Percentiles rank a stretch among this genome's conserved stretches.
Evolutionary conservation across 2,888 invertebrate species (phyloP).

Genomic region (Hydriomena furcata): DNA sequence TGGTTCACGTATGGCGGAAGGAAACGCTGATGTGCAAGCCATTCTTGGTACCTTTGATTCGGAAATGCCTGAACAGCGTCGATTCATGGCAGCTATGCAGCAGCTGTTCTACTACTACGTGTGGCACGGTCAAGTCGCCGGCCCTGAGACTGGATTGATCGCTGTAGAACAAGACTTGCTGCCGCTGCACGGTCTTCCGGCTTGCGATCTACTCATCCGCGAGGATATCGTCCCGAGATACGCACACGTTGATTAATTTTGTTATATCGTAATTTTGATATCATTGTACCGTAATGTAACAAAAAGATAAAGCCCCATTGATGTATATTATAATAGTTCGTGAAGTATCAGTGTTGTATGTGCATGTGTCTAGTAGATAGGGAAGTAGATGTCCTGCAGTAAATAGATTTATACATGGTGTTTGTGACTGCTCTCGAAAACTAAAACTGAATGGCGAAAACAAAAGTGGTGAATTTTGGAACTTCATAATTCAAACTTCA

Average conservation of each 20-base stretch:
- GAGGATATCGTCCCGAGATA: slow-evolving; percentile 89
- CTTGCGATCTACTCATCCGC: slow-evolving; percentile 90
- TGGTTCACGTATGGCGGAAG: slow-evolving; percentile 64
- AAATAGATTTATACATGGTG: slow-evolving; percentile 3
- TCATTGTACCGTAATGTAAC: slow-evolving; percentile 11
- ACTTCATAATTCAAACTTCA: too few relatives aligned
- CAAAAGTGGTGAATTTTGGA: too few relatives aligned
- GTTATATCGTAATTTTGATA: slow-evolving; percentile 15
- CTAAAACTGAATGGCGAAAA: too few relatives aligned
- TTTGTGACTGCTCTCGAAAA: too few relatives aligned
- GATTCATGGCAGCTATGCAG: slow-evolving; percentile 91
- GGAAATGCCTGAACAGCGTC: slow-evolving; percentile 87
- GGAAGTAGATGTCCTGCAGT: slow-evolving; percentile 8
- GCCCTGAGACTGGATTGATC: slow-evolving; percentile 85
- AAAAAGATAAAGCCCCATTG: slow-evolving; percentile 26
- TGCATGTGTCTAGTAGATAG: slow-evolving; percentile 40
- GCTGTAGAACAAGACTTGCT: slow-evolving; percentile 89
- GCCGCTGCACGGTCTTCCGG: slow-evolving; percentile 85
- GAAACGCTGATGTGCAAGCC: slow-evolving; percentile 89
- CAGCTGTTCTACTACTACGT: slow-evolving; percentile 92
- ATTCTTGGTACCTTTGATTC: slow-evolving; percentile 91
- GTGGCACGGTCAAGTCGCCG: slow-evolving; percentile 88
- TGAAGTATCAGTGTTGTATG: slow-evolving; percentile 37
- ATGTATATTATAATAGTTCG: slow-evolving; percentile 39
- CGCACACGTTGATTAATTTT: slow-evolving; percentile 87